Evolutionary conservation across 2,888 invertebrate species (phyloP).

Genomic region (Leptopterna dolabrata): DNA sequence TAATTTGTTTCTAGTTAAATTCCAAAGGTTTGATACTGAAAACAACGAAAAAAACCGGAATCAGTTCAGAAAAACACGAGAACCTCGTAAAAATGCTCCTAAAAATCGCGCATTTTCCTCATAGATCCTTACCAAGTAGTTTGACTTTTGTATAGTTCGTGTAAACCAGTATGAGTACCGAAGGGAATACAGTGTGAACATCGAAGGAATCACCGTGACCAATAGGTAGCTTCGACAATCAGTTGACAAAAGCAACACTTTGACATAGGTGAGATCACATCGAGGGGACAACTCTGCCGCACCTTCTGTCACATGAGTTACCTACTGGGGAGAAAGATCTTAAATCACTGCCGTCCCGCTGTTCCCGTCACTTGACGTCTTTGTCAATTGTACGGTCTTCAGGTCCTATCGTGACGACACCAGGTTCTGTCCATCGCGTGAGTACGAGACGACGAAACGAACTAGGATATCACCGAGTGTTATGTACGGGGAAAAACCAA

Average conservation of each 20-base stretch:
- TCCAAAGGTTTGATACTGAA: no score
- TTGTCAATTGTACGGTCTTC: neutral
- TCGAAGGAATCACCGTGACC: neutral
- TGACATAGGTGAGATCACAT: neutral
- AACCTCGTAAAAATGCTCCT: no score
- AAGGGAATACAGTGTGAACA: neutral
- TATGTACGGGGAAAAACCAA: no score
- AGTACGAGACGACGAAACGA: no score
- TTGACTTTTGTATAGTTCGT: no score
- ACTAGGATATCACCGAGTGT: no score
- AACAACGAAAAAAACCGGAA: no score
- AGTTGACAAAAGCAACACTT: neutral
- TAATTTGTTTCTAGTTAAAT: no score
- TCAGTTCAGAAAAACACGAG: no score
- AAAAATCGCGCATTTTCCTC: no score
- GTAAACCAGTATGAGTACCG: no score
- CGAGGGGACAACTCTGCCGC: neutral
- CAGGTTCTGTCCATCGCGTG: neutral
- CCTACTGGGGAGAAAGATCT: constrained; percentile 3
- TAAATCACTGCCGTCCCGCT: neutral
- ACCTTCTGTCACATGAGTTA: neutral
- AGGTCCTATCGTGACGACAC: neutral
- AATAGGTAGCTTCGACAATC: neutral
- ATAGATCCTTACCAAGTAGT: no score
- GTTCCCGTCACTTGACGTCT: constrained; percentile 6